These are phyloP conservation scores for Dryas iulia DNA, from an alignment of 1,140 invertebrate genomes.

Conservation along the genomic window DNA sequence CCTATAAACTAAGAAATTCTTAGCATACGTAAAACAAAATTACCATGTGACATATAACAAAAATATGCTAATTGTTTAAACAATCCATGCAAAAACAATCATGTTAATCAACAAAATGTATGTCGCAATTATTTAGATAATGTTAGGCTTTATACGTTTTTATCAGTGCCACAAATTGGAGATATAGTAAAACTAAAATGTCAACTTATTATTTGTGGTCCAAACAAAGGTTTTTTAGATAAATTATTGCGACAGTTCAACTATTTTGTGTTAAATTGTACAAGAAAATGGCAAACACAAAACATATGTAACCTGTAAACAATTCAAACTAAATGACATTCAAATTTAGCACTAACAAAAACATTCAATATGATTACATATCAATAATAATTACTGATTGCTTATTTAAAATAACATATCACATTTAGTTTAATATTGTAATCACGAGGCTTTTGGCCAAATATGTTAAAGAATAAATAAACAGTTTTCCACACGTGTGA, in stretches of 20 bases:
- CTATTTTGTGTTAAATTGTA: constrained; percentile 17
- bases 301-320: constrained; percentile 3
- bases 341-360: constrained; percentile 17
- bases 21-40: no score
- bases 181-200: not conserved
- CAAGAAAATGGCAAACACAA: constrained; percentile 21
- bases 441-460: not conserved
- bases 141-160: not conserved
- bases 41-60: not conserved
- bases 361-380: constrained; percentile 9
- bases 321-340: constrained; percentile 12
- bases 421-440: not conserved
- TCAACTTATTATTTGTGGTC: not conserved
- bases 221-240: not conserved
- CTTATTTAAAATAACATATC: no score
- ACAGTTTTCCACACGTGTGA: constrained; percentile 11
- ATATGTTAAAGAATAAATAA: constrained; percentile 13
- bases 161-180: not conserved
- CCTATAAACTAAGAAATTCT: not conserved
- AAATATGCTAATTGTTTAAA: not conserved
- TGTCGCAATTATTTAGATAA: constrained; percentile 31
- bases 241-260: constrained; percentile 19
- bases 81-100: constrained; percentile 33
- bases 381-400: not conserved
- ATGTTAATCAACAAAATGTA: constrained; percentile 33